Evolutionary conservation across 2,888 invertebrate species (phyloP), one percentile per base, ranked within the genome.

Genomic region (Drosophila sordidula): DNA sequence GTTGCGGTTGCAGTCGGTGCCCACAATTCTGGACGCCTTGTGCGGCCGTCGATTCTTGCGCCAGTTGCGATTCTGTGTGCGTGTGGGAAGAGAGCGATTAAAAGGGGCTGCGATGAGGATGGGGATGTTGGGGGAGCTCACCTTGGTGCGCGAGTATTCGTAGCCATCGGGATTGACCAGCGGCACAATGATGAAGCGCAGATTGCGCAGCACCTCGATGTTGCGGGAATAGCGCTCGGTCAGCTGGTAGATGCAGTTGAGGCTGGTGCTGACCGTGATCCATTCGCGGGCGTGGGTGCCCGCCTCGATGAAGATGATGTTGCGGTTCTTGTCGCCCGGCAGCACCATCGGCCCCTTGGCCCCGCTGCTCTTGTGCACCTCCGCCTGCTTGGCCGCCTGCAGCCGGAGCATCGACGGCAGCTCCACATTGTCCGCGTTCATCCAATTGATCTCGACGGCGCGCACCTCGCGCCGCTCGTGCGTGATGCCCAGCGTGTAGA

Each of bases 101-200:
- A 8, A n/a, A 3, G 18, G 12, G 22, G 18, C 18, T 41, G 18
- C 2, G 18, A 18, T 18, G 18, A 18, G 1, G 18, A 18, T 18
- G 18, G 14, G 11, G 2, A 9, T 2, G 4, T 1, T 9, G 9
- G 2, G 18, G 45, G n/a, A 2, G 6, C 92, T 90, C 61, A 94
- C 94, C 84, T 90, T 89, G 16, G 91, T 93, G 66, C 93, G 93
- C 0, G 94, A 93, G 89, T 93, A 95, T 75, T 94, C 95, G 80
- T 96, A 96, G 0, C 96, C 96, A 90, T 96, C 96, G 22, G 95
- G 95, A 91, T 96, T 96, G 11, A 94, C 93, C 0, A 95, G 90
- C 0, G 96, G 96, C 57, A 95, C 88, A 38, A 95, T 93, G 74
- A 94, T 94, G 93, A 95, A 95, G 80, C 95, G 95, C 25, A 95